Evolutionary conservation across 2,113 vertebrate genomes (phyloP).

Genomic region (Tachysurus fulvidraco): DNA sequence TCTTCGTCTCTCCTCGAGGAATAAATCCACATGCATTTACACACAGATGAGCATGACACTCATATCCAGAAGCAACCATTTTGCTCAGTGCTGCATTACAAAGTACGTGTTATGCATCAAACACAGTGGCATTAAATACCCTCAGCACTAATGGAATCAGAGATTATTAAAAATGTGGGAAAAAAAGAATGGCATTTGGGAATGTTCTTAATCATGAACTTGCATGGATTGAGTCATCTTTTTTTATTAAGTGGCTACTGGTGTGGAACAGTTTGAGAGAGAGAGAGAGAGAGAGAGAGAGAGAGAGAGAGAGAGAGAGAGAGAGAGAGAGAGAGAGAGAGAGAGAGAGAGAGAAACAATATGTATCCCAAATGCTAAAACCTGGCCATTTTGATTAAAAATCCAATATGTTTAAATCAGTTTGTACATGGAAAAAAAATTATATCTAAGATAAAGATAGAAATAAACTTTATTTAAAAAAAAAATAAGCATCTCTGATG

Average conservation of each 20-base stretch:
- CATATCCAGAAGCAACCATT: neutral
- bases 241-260: neutral
- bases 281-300: too few species aligned
- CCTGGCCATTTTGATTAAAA: neutral
- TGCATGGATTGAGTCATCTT: neutral
- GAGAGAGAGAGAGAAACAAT: neutral
- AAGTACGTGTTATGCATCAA: neutral
- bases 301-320: too few species aligned
- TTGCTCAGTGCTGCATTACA: conserved; percentile 9
- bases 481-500: too few species aligned
- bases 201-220: neutral
- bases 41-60: neutral
- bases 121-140: neutral
- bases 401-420: neutral
- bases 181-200: neutral
- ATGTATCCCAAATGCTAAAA: neutral
- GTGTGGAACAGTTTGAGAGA: neutral
- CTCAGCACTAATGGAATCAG: conserved; percentile 5
- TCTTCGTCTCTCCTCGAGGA: neutral
- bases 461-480: too few species aligned
- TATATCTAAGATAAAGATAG: neutral
- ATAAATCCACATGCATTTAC: neutral
- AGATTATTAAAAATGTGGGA: neutral
- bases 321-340: neutral
- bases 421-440: neutral